Percentiles rank a stretch among this genome's conserved stretches.
These are phyloP conservation scores for Stramonita haemastoma DNA, from an alignment of 2,888 invertebrate species.

Conservation along the genomic window DNA sequence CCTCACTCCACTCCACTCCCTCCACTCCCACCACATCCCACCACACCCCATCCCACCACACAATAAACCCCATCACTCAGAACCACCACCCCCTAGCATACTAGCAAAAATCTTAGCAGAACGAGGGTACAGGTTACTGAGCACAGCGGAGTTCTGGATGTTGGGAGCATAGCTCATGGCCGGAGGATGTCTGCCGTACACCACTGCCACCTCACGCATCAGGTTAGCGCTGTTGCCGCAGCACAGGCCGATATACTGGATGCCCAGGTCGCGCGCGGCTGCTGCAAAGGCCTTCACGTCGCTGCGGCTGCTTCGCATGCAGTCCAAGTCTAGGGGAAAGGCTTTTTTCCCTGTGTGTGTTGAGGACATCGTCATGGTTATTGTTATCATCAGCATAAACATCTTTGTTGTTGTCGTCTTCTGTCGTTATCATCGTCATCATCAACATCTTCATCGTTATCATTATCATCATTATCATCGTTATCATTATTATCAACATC, in stretches of 20 bases:
- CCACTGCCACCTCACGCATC: constrained; percentile 64
- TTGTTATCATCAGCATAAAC: too few species aligned
- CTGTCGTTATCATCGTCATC: too few species aligned
- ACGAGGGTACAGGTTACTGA: background rate
- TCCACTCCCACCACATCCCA: too few species aligned
- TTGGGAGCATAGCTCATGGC: constrained; percentile 62
- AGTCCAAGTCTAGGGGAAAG: constrained; percentile 62
- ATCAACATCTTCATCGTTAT: too few species aligned
- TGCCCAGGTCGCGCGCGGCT: constrained; percentile 61
- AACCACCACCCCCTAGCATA: constrained; percentile 21
- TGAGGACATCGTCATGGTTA: too few species aligned
- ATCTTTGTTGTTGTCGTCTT: too few species aligned
- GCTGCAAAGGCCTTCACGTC: constrained; percentile 66
- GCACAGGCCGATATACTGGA: constrained; percentile 52
- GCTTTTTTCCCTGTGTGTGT: constrained; percentile 55
- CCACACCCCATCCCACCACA: too few species aligned
- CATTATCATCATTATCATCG: too few species aligned
- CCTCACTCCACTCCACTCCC: too few species aligned
- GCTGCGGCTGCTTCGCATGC: constrained; percentile 56
- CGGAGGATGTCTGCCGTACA: constrained; percentile 62
- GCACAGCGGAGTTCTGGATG: constrained; percentile 51
- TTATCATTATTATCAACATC: too few species aligned
- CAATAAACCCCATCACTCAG: too few species aligned
- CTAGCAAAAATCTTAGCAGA: constrained; percentile 14
- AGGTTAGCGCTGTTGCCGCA: constrained; percentile 69